Evolutionary conservation across 2,888 invertebrate genomes (phyloP).

Genomic region (Branchellion lobata): DNA sequence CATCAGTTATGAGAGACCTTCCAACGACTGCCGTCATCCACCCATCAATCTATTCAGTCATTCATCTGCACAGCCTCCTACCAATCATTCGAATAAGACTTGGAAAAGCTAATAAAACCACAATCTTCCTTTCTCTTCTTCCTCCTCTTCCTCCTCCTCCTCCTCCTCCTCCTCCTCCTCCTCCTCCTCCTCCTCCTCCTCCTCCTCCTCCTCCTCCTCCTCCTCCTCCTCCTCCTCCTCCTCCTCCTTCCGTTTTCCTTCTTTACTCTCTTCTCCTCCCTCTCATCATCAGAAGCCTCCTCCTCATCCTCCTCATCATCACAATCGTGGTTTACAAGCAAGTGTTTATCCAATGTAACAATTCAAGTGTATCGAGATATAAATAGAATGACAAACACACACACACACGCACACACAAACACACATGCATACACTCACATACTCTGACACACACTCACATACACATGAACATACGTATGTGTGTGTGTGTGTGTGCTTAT

Average conservation of each 20-base stretch:
- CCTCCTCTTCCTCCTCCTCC: not conserved
- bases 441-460: not conserved
- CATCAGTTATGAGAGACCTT: too few species aligned
- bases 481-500: not conserved
- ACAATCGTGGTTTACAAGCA: not conserved
- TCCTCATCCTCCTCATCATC: not conserved
- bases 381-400: not conserved
- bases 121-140: not conserved
- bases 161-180: not conserved
- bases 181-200: not conserved
- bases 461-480: not conserved
- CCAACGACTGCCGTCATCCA: too few species aligned
- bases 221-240: not conserved
- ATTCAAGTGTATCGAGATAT: not conserved
- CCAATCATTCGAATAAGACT: too few species aligned
- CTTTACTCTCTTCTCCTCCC: not conserved
- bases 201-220: not conserved
- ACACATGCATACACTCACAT: not conserved
- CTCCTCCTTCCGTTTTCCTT: not conserved
- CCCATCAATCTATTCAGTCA: too few species aligned
- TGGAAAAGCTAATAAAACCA: too few species aligned
- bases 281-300: not conserved
- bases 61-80: too few species aligned
- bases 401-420: not conserved
- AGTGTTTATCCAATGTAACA: constrained; percentile 4